Evolutionary conservation across 2,797 vertebrate species (phyloP).

Genomic region (Rhinogobio ventralis): DNA sequence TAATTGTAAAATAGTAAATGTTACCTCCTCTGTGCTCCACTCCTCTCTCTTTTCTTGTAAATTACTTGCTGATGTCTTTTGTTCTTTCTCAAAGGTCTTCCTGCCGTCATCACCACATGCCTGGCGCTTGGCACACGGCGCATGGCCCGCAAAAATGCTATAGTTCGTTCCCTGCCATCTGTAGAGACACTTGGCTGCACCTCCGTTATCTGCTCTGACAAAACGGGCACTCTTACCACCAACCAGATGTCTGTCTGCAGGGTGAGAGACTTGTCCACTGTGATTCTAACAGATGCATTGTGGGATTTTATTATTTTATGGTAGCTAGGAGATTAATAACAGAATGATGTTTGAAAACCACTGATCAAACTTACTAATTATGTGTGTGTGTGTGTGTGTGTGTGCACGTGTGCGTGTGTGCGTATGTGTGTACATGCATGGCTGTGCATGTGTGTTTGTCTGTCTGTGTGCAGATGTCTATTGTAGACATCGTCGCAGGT

Average conservation of each 20-base stretch:
- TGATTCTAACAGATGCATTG: not conserved
- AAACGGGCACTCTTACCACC: constrained; percentile 83
- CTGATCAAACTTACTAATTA: constrained; percentile 22
- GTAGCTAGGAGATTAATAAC: not conserved
- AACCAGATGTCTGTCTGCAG: constrained; percentile 85
- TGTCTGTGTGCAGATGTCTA: constrained; percentile 75
- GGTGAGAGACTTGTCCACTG: constrained; percentile 67
- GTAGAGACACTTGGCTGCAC: constrained; percentile 84
- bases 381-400: constrained; percentile 66
- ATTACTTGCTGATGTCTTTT: not conserved
- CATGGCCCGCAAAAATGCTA: constrained; percentile 84
- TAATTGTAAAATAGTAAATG: not conserved
- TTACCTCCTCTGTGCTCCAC: not conserved
- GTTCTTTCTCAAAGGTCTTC: constrained; percentile 72
- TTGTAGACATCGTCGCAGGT: constrained; percentile 75
- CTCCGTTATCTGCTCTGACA: constrained; percentile 83
- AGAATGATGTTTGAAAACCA: constrained; percentile 34
- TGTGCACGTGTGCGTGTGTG: constrained; percentile 64
- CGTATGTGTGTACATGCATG: constrained; percentile 70
- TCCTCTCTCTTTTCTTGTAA: not conserved
- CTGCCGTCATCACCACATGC: constrained; percentile 83
- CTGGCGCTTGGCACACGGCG: constrained; percentile 80
- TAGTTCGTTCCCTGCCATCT: constrained; percentile 81
- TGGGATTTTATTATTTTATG: not conserved
- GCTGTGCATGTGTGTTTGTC: constrained; percentile 52